Evolutionary conservation across 2,888 invertebrate genomes (phyloP).

Genomic region (Crossocerus cetratus): DNA sequence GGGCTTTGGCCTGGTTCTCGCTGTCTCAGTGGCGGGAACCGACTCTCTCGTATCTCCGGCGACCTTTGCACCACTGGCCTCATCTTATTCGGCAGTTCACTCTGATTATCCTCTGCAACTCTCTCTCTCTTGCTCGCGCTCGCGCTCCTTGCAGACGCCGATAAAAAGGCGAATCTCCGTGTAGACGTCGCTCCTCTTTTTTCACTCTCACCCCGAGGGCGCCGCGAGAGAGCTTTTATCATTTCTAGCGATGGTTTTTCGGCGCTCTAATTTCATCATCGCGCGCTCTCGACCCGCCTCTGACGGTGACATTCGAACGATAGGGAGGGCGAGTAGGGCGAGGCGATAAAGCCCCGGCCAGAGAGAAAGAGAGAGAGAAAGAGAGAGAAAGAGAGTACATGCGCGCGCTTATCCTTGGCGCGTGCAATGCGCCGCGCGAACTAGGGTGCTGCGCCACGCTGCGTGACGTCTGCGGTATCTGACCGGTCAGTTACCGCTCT

Average conservation of each 20-base stretch:
- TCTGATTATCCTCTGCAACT: constrained; percentile 7
- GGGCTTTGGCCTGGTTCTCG: constrained; percentile 17
- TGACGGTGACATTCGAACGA: too few species aligned
- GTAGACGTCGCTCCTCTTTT: not conserved
- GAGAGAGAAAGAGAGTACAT: constrained; percentile 17
- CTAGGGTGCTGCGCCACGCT: constrained; percentile 31
- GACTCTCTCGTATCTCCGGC: constrained; percentile 25
- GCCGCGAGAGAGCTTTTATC: too few species aligned
- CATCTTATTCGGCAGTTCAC: constrained; percentile 32
- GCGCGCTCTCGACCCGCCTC: not conserved
- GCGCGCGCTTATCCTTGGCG: constrained; percentile 30
- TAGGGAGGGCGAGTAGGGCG: too few species aligned
- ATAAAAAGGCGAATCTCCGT: too few species aligned
- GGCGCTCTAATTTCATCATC: constrained; percentile 10
- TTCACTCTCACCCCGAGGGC: too few species aligned
- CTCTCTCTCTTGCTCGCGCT: constrained; percentile 9
- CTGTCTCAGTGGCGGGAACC: not conserved
- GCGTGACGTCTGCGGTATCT: constrained; percentile 44
- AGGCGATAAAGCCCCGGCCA: not conserved
- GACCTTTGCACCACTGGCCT: constrained; percentile 39
- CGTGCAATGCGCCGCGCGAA: constrained; percentile 17
- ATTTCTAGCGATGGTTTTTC: not conserved
- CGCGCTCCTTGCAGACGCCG: not conserved
- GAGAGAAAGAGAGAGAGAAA: not conserved
- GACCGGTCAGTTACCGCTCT: constrained; percentile 48